These are phyloP conservation scores for Cryptotis parvus DNA, from an alignment of 2,113 vertebrate species.

Conservation along the genomic window DNA sequence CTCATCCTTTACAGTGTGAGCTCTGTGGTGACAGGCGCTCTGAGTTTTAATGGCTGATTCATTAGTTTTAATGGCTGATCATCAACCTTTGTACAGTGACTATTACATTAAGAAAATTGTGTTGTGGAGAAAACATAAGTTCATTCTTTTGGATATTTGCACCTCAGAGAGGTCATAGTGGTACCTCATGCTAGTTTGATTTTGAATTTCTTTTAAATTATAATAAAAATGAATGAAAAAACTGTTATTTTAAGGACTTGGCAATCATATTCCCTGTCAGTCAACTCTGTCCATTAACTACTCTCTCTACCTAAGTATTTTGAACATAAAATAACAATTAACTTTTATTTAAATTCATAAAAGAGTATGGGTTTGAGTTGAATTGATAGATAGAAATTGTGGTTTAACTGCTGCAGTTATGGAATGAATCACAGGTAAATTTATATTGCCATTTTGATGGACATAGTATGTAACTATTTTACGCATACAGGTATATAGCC, in stretches of 20 bases:
- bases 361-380: background rate
- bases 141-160: constrained; percentile 1
- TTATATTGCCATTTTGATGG: constrained; percentile 30
- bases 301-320: constrained; percentile 47
- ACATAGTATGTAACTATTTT: background rate
- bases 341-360: constrained; percentile 54
- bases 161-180: background rate
- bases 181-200: background rate
- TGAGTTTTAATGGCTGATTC: background rate
- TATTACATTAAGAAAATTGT: background rate
- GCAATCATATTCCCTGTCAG: background rate
- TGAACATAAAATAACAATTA: constrained; percentile 49
- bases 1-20: background rate
- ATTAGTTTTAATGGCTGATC: background rate
- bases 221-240: background rate
- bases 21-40: too few species aligned
- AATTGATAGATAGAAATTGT: constrained; percentile 27
- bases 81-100: background rate
- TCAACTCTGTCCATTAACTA: background rate
- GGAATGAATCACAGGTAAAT: constrained; percentile 46
- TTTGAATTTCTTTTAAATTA: constrained; percentile 23
- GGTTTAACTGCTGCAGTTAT: background rate
- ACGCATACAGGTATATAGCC: background rate
- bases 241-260: background rate
- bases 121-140: background rate